These are phyloP conservation scores for Diarsia brunnea DNA, from an alignment of 2,888 invertebrate genomes.

Conservation along the genomic window DNA sequence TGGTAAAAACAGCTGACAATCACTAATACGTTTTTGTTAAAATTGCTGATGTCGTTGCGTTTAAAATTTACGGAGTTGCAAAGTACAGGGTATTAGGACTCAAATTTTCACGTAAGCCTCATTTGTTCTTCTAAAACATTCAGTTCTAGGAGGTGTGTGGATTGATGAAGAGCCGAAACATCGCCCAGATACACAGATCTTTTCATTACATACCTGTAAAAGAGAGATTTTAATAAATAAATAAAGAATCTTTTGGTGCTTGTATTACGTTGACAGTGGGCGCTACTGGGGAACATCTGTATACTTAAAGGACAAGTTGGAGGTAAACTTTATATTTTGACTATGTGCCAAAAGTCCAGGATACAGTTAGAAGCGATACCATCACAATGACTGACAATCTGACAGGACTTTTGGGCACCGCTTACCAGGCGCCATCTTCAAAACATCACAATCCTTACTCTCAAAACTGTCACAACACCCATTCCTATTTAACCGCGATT, in stretches of 20 bases:
- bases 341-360: background rate
- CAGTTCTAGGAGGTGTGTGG: background rate
- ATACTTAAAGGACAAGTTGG: background rate
- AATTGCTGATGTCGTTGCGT: background rate
- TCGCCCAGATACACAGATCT: background rate
- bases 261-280: background rate
- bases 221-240: too few relatives aligned
- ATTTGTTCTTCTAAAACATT: background rate
- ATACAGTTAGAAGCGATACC: background rate
- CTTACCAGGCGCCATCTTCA: constrained; percentile 22
- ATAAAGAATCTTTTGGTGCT: background rate
- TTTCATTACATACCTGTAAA: too few relatives aligned
- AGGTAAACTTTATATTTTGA: background rate
- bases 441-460: background rate
- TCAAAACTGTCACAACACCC: constrained; percentile 43
- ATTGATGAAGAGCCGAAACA: background rate
- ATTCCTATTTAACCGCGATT: constrained; percentile 29
- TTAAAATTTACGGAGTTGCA: background rate
- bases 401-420: background rate
- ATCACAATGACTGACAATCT: background rate
- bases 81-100: too few relatives aligned
- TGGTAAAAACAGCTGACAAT: background rate
- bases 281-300: background rate
- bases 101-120: background rate
- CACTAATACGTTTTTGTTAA: background rate